Evolutionary conservation across 2,888 invertebrate species (phyloP).

Genomic region (Tridacna gigas): DNA sequence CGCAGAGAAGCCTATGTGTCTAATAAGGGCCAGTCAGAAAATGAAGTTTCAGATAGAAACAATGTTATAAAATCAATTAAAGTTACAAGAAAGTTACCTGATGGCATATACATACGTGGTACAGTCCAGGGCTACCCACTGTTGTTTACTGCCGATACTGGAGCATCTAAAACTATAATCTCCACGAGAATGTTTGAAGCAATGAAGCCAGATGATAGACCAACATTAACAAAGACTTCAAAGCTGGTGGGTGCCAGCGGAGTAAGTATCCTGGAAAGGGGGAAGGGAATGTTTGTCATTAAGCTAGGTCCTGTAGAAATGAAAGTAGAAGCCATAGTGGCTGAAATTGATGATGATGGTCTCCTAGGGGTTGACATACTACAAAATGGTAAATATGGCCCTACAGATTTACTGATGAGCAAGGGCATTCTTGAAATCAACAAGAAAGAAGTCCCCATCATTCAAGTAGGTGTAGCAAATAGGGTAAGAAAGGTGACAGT

Average conservation of each 20-base stretch:
- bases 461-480: neutral
- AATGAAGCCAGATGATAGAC: neutral
- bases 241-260: slow-evolving; percentile 2
- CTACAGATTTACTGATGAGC: slow-evolving; percentile 42
- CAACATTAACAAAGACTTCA: slow-evolving; percentile 3
- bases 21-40: neutral
- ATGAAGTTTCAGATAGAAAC: too few relatives aligned
- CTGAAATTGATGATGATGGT: slow-evolving; percentile 51
- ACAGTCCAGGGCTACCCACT: neutral
- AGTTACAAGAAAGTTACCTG: slow-evolving; percentile 10
- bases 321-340: slow-evolving; percentile 33
- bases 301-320: neutral
- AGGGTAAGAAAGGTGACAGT: slow-evolving; percentile 24
- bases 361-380: slow-evolving; percentile 52
- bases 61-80: too few relatives aligned
- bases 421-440: slow-evolving; percentile 25
- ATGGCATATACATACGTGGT: slow-evolving; percentile 9
- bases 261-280: neutral
- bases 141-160: slow-evolving; percentile 6
- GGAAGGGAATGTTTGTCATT: neutral
- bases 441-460: slow-evolving; percentile 26
- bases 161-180: slow-evolving; percentile 9
- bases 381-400: slow-evolving; percentile 22
- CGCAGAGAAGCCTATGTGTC: neutral
- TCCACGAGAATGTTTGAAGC: neutral